Evolutionary conservation across 92 coral and sea anemone genomes (phyloP), one percentile per base, ranked within the genome.

Genomic region (Micromussa lordhowensis): DNA sequence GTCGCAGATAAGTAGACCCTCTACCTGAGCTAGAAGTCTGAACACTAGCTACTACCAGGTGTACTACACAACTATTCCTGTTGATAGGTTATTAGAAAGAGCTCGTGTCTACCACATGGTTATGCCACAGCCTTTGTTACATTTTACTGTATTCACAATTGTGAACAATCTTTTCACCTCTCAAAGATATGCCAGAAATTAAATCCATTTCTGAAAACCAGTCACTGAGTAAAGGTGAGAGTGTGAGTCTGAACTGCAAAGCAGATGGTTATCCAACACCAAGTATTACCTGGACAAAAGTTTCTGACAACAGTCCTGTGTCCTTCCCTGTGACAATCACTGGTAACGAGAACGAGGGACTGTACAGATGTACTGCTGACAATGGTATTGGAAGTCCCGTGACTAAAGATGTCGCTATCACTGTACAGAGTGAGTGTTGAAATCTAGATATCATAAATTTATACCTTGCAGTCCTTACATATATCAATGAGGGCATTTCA

Each of bases 201-300:
- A 87, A 89, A 78, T 18, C 30, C 36, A 82, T 91, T 38, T 61
- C 74, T 63, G 84, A 2, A 22, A 4, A 75, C 10, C 85, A 74
- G 40, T 68, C 84, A 21, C 71, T 85, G 54, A 35, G 18, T n/a
- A 87, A 70, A 78, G 91, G 83, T 21, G 73, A 44, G 6, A 36
- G 40, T 4, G 21, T 83, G 68, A 83, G 75, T 28, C 78, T 91
- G 15, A 87, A 87, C 54, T 91, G 91, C 49, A 87, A 82, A 70
- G 87, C 91, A 0, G 77, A 86, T 53, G 94, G 94, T 12, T 78
- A 90, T 57, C 94, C 91, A 38, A 5, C 17, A 9, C 79, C 91
- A 35, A 63, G 3, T 55, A 82, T 88, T 18, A 48, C 91, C 22
- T 88, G 91, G 91, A 58, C 72, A 59, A 73, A 70, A 36, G 34